Evolutionary conservation across 2,113 vertebrate species (phyloP), one percentile per base, ranked within the genome.

Genomic region (Clarias macrocephalus): DNA sequence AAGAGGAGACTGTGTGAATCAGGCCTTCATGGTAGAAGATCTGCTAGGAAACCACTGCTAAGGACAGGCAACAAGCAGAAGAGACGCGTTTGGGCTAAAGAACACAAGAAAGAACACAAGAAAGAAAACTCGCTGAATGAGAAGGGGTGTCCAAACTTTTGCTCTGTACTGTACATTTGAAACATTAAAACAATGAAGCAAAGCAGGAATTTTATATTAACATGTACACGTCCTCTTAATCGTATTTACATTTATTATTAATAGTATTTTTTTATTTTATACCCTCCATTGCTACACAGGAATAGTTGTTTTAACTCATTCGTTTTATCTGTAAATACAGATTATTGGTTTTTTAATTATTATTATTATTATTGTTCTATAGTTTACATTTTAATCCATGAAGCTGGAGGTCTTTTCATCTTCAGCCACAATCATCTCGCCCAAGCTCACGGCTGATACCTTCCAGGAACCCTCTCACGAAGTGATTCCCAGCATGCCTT

Each of bases 401-500:
- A 80, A 28, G 13, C 15, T 30, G n/a, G n/a, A 30, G 16, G 54
- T 80, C 77, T 12, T 33, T 80, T 42, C 18, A 9, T 57, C 28
- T 37, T 62, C 12, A 60, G 42, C 28, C 57, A 59, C 57, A 60
- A 62, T 57, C 57, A 33, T 42, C 57, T 62, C 30, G 23, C 79
- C 30, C 79, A 62, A 42, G 59, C 57, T 23, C 42, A 81, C 1
- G 57, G 18, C 79, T 57, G 79, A 81, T 42, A 62, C 19, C 10
- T 81, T 81, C 79, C 79, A 81, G 79, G 62, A 70, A 66, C 65
- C 48, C 48, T 56, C 33, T 83, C n/a, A 28, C 62, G 0, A 57
- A 72, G 72, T 83, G 18, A 83, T 70, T 83, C 82, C 65, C 65
- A 83, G 82, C 82, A 83, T 83, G 82, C 65, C 82, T 57, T 6